Evolutionary conservation across 2,797 vertebrate genomes (phyloP), one percentile per base, ranked within the genome.

Genomic region (Pantherophis vulpinus): DNA sequence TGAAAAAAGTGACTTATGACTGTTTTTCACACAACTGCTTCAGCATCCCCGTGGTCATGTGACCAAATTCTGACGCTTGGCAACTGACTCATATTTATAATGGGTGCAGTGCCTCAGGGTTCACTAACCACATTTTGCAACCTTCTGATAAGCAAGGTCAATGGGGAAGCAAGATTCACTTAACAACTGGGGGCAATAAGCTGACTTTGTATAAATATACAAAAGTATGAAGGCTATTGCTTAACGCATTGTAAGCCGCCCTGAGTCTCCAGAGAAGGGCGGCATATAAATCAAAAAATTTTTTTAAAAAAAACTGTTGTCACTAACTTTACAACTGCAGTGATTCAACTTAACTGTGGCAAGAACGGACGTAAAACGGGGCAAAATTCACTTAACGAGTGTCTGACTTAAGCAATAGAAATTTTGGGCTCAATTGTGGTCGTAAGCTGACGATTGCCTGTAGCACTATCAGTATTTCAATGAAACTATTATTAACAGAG

Each of bases 401-500:
- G 70, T 74, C 14, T 74, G n/a, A 74, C 6, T 70, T 18, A 37
- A 37, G 66, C 63, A 32, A 70, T 14, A 16, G 32, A 74, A 37
- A 74, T 74, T 20, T 37, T 3, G 70, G 32, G 70, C 70, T 74
- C 16, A 37, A 37, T 14, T 66, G 29, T 66, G 60, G 9, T 9
- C 23, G 2, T 61, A n/a, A 66, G 12, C 29, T 66, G 29, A 13
- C 4, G 2, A 18, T 6, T 74, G 66, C 66, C 66, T 74, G n/a
- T 18, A 74, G 14, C 7, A 63, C n/a, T 92, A 61, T 86, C 91
- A 95, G 94, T 11, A 60, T 4, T 60, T 93, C 29, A 86, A 23
- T 89, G 66, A 95, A 63, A 63, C 0, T 60, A 56, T 54, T 9
- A 47, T 51, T 79, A 86, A 93, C 86, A 66, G 5, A 79, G 1